These are phyloP conservation scores for Dolomedes plantarius DNA, from an alignment of 2,888 invertebrate genomes.

Conservation along the genomic window DNA sequence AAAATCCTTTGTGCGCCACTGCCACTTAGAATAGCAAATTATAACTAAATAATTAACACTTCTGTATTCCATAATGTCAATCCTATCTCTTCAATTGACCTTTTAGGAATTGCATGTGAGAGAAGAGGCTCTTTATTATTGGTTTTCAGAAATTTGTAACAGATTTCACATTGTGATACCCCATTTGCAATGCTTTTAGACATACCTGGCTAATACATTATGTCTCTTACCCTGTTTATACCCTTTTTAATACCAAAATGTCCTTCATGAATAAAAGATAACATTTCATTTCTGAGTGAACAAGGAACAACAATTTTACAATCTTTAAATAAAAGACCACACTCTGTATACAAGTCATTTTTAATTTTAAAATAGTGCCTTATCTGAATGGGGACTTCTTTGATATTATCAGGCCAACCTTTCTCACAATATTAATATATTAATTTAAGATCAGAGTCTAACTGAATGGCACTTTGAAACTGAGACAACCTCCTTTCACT, in stretches of 20 bases:
- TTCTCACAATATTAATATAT: constrained; percentile 6
- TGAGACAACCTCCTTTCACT: constrained; percentile 7
- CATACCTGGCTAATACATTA: constrained; percentile 54
- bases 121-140: constrained; percentile 16
- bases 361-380: constrained; percentile 4
- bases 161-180: constrained; percentile 31
- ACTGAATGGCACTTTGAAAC: not conserved
- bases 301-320: constrained; percentile 9
- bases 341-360: not conserved
- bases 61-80: not conserved
- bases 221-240: constrained; percentile 17
- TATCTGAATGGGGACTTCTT: not conserved
- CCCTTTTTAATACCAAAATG: constrained; percentile 22
- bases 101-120: constrained; percentile 28
- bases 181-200: constrained; percentile 13
- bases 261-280: constrained; percentile 6
- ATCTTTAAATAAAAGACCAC: constrained; percentile 13
- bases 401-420: constrained; percentile 4
- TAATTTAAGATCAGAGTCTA: not conserved
- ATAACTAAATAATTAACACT: no score
- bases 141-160: constrained; percentile 24
- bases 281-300: not conserved
- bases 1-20: no score
- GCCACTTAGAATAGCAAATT: no score
- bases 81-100: constrained; percentile 23